Percentiles rank a stretch among this genome's conserved stretches.
Conservation (phyloP, 2,113 vertebrate species). For the Fulmarus glacialis region DNA sequence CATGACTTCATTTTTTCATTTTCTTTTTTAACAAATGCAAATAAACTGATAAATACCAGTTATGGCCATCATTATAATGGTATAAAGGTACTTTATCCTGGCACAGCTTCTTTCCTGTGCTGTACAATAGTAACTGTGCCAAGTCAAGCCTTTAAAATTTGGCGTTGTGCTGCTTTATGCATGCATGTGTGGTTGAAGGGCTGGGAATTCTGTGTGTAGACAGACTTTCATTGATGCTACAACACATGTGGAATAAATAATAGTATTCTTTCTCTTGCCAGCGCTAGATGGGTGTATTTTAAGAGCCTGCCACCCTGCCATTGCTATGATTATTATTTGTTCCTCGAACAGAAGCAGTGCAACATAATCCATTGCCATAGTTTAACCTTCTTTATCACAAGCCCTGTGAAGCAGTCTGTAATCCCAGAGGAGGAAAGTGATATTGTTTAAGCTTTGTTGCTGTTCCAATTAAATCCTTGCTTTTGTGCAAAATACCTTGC, state of each 20-base stretch:
- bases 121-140: background rate
- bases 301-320: slow-evolving; percentile 32
- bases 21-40: background rate
- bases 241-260: slow-evolving; percentile 59
- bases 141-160: slow-evolving; percentile 31
- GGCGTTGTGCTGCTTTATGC: background rate
- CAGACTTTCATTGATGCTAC: slow-evolving; percentile 58
- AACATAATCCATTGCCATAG: slow-evolving; percentile 56
- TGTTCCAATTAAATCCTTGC: slow-evolving; percentile 51
- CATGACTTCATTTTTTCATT: background rate
- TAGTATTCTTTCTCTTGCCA: background rate
- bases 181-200: background rate
- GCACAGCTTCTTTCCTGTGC: slow-evolving; percentile 12
- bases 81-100: slow-evolving; percentile 7
- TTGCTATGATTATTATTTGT: slow-evolving; percentile 56
- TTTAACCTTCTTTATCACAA: slow-evolving; percentile 60
- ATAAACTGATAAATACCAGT: background rate
- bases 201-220: slow-evolving; percentile 47
- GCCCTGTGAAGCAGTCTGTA: slow-evolving; percentile 22
- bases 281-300: slow-evolving; percentile 26
- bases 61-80: background rate
- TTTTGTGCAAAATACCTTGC: slow-evolving; percentile 44
- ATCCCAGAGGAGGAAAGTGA: slow-evolving; percentile 43
- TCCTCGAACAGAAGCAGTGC: slow-evolving; percentile 10
- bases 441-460: slow-evolving; percentile 46